These are phyloP conservation scores for Antheraea yamamai DNA, from an alignment of 2,888 invertebrate genomes.

Conservation along the genomic window DNA sequence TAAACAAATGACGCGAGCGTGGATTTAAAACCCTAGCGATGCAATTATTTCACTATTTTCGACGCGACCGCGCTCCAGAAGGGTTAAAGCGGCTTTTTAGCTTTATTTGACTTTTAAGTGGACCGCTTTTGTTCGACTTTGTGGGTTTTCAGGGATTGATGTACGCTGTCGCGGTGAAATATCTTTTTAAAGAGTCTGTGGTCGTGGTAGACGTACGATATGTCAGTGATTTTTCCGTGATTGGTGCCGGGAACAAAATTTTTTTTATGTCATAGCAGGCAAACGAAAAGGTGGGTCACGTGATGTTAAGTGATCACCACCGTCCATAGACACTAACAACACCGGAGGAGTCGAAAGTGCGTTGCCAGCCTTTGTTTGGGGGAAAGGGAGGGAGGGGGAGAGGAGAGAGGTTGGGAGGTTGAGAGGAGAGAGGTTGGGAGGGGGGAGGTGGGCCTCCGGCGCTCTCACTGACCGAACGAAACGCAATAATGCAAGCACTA, in stretches of 20 bases:
- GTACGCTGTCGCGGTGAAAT: background rate
- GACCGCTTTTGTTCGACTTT: slow-evolving; percentile 20
- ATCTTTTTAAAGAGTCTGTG: background rate
- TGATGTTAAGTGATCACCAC: too few species aligned
- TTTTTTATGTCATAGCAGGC: too few species aligned
- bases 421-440: too few species aligned
- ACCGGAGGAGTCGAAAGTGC: too few species aligned
- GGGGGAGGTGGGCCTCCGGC: too few species aligned
- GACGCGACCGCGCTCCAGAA: slow-evolving; percentile 45
- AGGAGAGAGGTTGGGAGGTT: too few species aligned
- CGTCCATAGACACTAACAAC: too few species aligned
- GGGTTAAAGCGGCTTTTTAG: slow-evolving; percentile 57
- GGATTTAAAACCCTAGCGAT: slow-evolving; percentile 63
- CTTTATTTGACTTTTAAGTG: slow-evolving; percentile 64
- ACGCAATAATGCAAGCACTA: too few species aligned
- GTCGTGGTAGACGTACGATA: background rate
- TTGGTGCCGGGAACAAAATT: background rate
- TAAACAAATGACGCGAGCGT: slow-evolving; percentile 73
- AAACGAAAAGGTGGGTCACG: too few species aligned
- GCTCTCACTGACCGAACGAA: too few species aligned
- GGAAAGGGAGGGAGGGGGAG: too few species aligned
- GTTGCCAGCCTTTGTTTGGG: too few species aligned
- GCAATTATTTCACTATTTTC: slow-evolving; percentile 76
- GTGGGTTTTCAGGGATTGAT: background rate
- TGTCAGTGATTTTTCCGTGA: background rate